phyloP scores from a whole-genome alignment of 2,797 vertebrate genomes.

The Sarcoramphus papa region DNA sequence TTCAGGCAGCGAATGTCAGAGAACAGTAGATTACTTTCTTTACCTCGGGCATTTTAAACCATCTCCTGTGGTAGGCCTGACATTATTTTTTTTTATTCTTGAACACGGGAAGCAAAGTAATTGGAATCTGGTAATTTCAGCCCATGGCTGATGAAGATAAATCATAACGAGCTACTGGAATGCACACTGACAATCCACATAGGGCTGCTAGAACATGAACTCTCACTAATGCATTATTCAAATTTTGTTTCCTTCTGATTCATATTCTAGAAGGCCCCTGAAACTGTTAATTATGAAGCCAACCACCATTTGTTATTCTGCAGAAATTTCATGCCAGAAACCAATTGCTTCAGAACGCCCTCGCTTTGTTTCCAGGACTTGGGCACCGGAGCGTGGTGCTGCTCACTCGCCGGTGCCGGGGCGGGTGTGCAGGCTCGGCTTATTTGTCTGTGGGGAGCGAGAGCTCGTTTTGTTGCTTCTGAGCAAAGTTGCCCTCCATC shows the following conservation, averaged over 20 bases:
- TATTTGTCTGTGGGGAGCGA: rapidly evolving
- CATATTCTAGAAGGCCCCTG: conserved; percentile 42
- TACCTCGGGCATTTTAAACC: conserved; percentile 73
- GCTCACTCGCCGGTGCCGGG: rapidly evolving
- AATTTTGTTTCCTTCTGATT: conserved; percentile 65
- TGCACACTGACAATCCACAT: conserved; percentile 66
- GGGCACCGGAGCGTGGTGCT: rapidly evolving
- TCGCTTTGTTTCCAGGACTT: background rate
- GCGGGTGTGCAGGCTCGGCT: rapidly evolving
- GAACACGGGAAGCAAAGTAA: conserved; percentile 71
- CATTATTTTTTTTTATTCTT: conserved; percentile 48
- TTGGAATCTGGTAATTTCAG: conserved; percentile 76
- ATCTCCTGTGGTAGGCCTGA: conserved; percentile 72
- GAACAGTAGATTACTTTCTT: conserved; percentile 79
- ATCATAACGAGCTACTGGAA: conserved; percentile 71
- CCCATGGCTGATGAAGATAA: conserved; percentile 77
- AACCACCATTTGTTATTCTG: conserved; percentile 36
- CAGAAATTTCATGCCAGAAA: conserved; percentile 30
- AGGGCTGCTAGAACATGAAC: conserved; percentile 57
- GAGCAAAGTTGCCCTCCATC: background rate
- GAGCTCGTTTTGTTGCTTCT: background rate
- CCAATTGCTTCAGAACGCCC: conserved; percentile 11
- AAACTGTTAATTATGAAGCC: conserved; percentile 60
- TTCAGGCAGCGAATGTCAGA: conserved; percentile 74
- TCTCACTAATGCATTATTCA: conserved; percentile 67